phyloP scores from a whole-genome alignment of 2,888 invertebrate species.

The Sialis fuliginosa region DNA sequence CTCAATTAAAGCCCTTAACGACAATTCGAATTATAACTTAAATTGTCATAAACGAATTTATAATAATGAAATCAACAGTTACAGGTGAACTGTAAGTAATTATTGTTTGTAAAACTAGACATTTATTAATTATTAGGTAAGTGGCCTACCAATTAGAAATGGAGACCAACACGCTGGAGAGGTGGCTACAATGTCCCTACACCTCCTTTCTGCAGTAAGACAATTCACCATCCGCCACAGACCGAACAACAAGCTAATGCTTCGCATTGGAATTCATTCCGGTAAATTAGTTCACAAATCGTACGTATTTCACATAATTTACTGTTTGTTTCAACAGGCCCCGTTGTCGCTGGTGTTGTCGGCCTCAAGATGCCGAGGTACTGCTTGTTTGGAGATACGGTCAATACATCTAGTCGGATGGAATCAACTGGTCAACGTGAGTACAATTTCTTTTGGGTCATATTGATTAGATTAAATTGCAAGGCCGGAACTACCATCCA shows the following conservation, averaged over 20 bases:
- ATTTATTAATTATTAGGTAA: constrained; percentile 34
- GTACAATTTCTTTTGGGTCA: constrained; percentile 15
- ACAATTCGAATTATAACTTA: background rate
- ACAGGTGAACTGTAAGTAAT: background rate
- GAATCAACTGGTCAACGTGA: constrained; percentile 68
- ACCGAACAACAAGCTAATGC: constrained; percentile 63
- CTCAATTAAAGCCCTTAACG: background rate
- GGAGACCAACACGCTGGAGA: constrained; percentile 83
- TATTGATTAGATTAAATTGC: too few species aligned
- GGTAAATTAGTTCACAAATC: constrained; percentile 25
- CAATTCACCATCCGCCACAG: constrained; percentile 79
- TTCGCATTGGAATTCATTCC: constrained; percentile 84
- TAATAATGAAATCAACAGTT: too few species aligned
- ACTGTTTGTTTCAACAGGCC: constrained; percentile 34
- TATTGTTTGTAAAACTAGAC: background rate
- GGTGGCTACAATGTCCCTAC: constrained; percentile 84
- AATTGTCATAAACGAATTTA: too few species aligned
- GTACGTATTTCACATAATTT: background rate
- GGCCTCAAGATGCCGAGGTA: constrained; percentile 88
- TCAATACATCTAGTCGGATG: constrained; percentile 77
- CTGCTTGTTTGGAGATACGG: constrained; percentile 84
- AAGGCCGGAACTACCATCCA: too few species aligned
- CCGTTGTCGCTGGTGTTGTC: constrained; percentile 84
- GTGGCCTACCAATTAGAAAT: constrained; percentile 77
- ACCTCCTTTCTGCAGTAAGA: constrained; percentile 64